Percentiles rank a stretch among this genome's conserved stretches.
phyloP scores from a whole-genome alignment of 2,113 vertebrate species.

The Oophaga pumilio region DNA sequence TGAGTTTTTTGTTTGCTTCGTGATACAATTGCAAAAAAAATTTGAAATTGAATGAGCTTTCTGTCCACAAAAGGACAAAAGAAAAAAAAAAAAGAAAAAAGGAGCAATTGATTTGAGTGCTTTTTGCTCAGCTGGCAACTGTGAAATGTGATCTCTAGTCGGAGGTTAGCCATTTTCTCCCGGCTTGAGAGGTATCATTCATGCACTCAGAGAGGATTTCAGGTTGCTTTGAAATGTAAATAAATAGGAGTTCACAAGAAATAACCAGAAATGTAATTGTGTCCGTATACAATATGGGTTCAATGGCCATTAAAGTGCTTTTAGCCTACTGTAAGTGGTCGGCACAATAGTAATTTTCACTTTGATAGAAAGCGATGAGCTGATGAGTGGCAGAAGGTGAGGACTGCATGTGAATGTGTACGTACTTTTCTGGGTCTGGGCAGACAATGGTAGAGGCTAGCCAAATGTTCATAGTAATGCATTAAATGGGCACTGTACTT shows the following conservation, averaged over 20 bases:
- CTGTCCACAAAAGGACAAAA: background rate
- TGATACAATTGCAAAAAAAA: background rate
- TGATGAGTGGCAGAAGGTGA: background rate
- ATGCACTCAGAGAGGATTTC: background rate
- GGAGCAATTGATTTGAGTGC: slow-evolving; percentile 13
- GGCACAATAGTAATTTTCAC: background rate
- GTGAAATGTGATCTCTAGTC: background rate
- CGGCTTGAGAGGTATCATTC: background rate
- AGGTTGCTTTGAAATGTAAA: slow-evolving; percentile 1
- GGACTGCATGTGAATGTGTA: background rate
- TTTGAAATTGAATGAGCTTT: background rate
- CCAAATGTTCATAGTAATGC: background rate
- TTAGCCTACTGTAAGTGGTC: background rate
- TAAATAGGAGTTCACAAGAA: background rate
- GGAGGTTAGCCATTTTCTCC: slow-evolving; percentile 1
- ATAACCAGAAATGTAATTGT: slow-evolving; percentile 2
- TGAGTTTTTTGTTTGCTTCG: background rate
- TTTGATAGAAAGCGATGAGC: background rate
- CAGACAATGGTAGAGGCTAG: background rate
- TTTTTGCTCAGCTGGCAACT: background rate
- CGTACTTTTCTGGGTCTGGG: background rate
- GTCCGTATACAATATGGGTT: background rate
- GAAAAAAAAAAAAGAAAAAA: background rate
- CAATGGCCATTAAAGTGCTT: background rate
- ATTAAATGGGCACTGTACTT: too few species aligned